phyloP scores from a whole-genome alignment of 2,113 vertebrate species.

The Agelaius tricolor region DNA sequence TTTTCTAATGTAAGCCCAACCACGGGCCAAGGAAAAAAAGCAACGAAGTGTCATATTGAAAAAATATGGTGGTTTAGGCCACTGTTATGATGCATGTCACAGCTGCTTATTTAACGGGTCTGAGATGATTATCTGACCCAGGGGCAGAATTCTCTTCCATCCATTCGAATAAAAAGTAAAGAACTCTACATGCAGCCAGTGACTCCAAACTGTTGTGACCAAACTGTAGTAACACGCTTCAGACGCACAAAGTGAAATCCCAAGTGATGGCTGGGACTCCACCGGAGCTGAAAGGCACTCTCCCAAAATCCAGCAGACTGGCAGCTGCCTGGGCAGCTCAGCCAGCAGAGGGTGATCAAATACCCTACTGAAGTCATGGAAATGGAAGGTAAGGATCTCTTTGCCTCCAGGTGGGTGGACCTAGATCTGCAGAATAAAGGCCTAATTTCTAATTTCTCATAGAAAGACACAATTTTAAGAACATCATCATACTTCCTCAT shows the following conservation, averaged over 20 bases:
- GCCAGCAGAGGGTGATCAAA: slow-evolving; percentile 26
- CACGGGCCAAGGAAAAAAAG: slow-evolving; percentile 3
- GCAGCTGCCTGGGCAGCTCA: background rate
- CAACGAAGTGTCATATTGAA: slow-evolving; percentile 17
- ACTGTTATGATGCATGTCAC: slow-evolving; percentile 48
- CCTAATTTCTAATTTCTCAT: background rate
- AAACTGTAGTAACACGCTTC: background rate
- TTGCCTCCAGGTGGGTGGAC: background rate
- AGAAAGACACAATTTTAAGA: background rate
- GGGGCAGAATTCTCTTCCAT: slow-evolving; percentile 28
- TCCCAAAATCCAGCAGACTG: background rate
- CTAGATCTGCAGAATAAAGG: background rate
- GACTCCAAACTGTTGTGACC: background rate
- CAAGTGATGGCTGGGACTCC: background rate
- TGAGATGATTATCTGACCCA: slow-evolving; percentile 34
- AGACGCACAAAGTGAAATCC: background rate
- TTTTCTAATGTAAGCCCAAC: slow-evolving; percentile 39
- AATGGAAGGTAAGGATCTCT: background rate
- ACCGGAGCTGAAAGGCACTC: background rate
- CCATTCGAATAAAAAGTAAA: background rate
- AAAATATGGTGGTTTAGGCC: slow-evolving; percentile 49
- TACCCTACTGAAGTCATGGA: background rate
- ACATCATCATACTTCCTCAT: background rate
- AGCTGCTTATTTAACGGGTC: slow-evolving; percentile 36
- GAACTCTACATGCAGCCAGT: background rate